phyloP scores from a whole-genome alignment of 1,140 invertebrate genomes.

The Cheumatopsyche charites region DNA sequence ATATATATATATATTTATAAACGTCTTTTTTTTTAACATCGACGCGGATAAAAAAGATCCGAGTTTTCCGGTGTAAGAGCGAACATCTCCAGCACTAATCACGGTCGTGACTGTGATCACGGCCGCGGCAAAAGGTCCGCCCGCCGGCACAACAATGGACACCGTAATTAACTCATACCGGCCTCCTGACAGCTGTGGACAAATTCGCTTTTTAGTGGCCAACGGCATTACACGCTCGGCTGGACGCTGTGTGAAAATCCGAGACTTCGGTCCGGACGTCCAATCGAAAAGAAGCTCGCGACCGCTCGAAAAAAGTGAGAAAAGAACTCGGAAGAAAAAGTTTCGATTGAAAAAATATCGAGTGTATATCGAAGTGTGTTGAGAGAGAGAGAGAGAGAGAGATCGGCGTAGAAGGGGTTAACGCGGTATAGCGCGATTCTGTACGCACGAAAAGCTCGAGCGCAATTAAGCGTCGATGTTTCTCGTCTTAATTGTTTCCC shows the following conservation, averaged over 20 bases:
- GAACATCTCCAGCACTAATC: slow-evolving; percentile 16
- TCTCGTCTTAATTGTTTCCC: too few species aligned
- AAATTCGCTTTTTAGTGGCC: slow-evolving; percentile 48
- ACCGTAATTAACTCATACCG: slow-evolving; percentile 48
- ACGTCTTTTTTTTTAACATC: not conserved
- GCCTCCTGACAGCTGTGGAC: slow-evolving; percentile 44
- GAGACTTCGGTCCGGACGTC: not conserved
- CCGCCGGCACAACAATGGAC: slow-evolving; percentile 33
- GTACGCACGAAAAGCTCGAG: too few species aligned
- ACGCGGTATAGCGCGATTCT: too few species aligned
- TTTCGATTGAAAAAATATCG: too few species aligned
- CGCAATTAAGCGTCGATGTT: too few species aligned
- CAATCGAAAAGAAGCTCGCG: not conserved
- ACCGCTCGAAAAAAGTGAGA: too few species aligned
- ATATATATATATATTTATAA: not conserved
- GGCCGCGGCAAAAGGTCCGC: slow-evolving; percentile 25
- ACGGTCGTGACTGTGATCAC: slow-evolving; percentile 25
- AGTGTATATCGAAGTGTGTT: too few species aligned
- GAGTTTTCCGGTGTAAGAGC: not conserved
- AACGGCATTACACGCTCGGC: slow-evolving; percentile 44
- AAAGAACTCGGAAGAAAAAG: too few species aligned
- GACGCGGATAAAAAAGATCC: not conserved
- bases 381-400: too few species aligned
- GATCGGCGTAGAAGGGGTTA: too few species aligned
- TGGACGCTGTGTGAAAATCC: slow-evolving; percentile 42